Conservation (phyloP, 2,888 invertebrate genomes). For the Papilio elwesi region DNA sequence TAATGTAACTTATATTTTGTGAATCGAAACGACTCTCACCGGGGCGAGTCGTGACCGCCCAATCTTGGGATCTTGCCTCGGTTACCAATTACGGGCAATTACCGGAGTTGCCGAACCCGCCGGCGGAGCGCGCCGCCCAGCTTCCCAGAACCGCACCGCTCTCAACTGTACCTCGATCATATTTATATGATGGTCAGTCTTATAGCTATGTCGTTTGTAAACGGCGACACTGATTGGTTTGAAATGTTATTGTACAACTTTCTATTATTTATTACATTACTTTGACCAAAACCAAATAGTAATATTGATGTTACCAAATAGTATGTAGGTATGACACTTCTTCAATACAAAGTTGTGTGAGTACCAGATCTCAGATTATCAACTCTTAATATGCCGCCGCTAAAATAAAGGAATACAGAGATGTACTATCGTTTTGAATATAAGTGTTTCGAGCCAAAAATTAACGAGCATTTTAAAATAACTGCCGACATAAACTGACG, state of each 20-base stretch:
- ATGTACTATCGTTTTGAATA: no score
- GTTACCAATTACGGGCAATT: constrained; percentile 31
- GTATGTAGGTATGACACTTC: not conserved
- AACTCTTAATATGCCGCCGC: no score
- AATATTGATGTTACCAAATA: not conserved
- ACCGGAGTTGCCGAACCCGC: not conserved
- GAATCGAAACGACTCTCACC: constrained; percentile 1
- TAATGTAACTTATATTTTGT: constrained; percentile 7
- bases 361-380: no score
- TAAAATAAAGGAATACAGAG: no score
- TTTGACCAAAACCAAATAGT: not conserved
- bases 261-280: not conserved
- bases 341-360: no score
- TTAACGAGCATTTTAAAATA: no score
- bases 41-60: constrained; percentile 9
- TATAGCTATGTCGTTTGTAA: not conserved
- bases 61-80: not conserved
- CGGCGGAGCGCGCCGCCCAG: constrained; percentile 7
- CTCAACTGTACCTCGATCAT: constrained; percentile 12
- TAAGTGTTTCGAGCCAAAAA: no score
- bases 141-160: constrained; percentile 11
- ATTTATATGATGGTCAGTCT: constrained; percentile 20
- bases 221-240: constrained; percentile 2
- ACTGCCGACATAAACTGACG: no score
- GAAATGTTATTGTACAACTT: not conserved